Evolutionary conservation across 2,113 vertebrate species (phyloP).

Genomic region (Gorsachius goisagi): DNA sequence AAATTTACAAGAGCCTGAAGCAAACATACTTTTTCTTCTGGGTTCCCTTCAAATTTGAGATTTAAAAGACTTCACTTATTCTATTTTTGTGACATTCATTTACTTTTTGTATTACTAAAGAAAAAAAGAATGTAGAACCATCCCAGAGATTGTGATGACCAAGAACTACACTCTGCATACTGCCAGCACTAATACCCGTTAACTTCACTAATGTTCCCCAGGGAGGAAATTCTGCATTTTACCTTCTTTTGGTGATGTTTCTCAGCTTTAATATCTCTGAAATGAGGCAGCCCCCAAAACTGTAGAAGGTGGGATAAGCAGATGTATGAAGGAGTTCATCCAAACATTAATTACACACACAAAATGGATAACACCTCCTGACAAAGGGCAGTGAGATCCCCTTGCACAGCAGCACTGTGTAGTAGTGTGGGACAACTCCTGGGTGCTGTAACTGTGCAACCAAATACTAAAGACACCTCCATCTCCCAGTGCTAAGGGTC

Average conservation of each 20-base stretch:
- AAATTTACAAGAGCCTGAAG: constrained; percentile 24
- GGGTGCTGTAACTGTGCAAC: background rate
- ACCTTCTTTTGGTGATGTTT: background rate
- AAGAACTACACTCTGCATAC: background rate
- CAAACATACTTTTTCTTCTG: background rate
- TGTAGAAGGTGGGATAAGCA: background rate
- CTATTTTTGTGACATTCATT: background rate
- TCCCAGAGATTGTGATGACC: background rate
- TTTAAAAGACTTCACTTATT: background rate
- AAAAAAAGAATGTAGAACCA: background rate
- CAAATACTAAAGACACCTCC: fast-evolving
- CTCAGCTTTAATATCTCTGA: background rate
- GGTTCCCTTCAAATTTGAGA: background rate
- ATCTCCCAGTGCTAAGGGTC: background rate
- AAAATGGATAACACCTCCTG: fast-evolving
- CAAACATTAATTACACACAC: fast-evolving
- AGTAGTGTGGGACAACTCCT: background rate
- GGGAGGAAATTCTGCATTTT: background rate
- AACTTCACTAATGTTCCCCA: background rate
- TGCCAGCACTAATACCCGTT: background rate
- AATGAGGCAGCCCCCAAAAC: background rate
- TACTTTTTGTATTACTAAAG: background rate
- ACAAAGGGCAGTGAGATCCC: background rate
- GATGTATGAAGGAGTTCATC: background rate
- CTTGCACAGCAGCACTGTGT: fast-evolving